These are phyloP conservation scores for Psophia crepitans DNA, from an alignment of 2,113 vertebrate genomes.

Conservation along the genomic window DNA sequence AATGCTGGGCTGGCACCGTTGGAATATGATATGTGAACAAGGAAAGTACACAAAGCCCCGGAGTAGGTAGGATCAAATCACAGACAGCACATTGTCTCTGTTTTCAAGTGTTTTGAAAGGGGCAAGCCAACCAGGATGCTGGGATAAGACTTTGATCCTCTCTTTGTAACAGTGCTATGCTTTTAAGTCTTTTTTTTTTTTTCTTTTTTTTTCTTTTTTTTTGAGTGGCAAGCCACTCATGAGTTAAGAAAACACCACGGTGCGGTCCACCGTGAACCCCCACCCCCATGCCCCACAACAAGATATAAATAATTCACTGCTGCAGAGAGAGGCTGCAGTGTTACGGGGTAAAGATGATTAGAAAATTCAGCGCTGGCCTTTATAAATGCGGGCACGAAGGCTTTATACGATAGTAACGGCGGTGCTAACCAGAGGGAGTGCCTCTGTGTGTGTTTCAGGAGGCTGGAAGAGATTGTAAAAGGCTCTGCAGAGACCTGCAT, in stretches of 20 bases:
- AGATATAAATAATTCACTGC: conserved; percentile 14
- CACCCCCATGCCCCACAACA: background rate
- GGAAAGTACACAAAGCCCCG: conserved; percentile 5
- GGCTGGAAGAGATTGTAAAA: background rate
- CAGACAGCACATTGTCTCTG: conserved; percentile 1
- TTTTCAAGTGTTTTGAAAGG: conserved; percentile 59
- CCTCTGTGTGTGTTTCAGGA: background rate
- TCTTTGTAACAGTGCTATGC: conserved; percentile 34
- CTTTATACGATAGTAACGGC: background rate
- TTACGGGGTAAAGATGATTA: background rate
- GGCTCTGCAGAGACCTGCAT: background rate
- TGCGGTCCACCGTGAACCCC: background rate
- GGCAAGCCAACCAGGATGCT: conserved; percentile 25
- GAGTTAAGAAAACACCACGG: conserved; percentile 13
- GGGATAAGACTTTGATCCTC: conserved; percentile 59
- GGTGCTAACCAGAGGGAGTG: background rate
- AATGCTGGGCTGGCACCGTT: background rate
- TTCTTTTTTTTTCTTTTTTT: too few relatives aligned
- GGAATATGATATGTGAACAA: background rate
- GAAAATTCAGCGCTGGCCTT: background rate
- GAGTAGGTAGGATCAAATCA: conserved; percentile 32
- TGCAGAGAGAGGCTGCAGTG: background rate
- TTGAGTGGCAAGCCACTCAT: conserved; percentile 16
- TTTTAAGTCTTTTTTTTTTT: conserved; percentile 21
- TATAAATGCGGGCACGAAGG: background rate